These are phyloP conservation scores for Pimephales promelas DNA, from an alignment of 2,113 vertebrate genomes.

Conservation along the genomic window DNA sequence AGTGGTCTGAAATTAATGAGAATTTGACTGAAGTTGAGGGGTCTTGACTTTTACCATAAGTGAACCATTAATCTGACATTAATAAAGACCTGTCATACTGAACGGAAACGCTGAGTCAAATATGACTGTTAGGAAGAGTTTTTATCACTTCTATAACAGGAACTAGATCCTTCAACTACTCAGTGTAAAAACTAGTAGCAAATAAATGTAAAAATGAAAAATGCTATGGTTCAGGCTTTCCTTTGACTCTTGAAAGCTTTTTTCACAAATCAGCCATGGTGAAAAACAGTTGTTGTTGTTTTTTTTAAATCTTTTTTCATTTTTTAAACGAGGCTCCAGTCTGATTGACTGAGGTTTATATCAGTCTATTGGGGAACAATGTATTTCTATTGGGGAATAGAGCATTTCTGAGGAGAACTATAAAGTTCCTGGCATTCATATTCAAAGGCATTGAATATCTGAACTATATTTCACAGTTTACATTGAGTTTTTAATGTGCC, in stretches of 20 bases:
- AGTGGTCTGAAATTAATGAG: conserved; percentile 34
- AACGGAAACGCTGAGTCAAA: neutral
- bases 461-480: neutral
- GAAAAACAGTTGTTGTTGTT: neutral
- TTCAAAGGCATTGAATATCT: neutral
- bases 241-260: neutral
- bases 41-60: conserved; percentile 3
- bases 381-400: neutral
- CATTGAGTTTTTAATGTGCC: neutral
- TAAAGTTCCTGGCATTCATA: neutral
- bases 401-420: neutral
- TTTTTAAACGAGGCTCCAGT: neutral
- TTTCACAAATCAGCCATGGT: neutral
- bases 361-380: neutral
- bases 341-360: neutral
- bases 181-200: no score
- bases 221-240: no score
- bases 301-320: no score
- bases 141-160: neutral
- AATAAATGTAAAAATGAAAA: neutral
- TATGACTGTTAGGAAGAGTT: neutral
- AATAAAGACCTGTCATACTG: neutral
- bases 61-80: conserved; percentile 39
- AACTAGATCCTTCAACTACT: neutral
- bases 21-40: conserved; percentile 30